Conservation (phyloP, 2,797 vertebrate species). For the Microctenopoma lineatum region DNA sequence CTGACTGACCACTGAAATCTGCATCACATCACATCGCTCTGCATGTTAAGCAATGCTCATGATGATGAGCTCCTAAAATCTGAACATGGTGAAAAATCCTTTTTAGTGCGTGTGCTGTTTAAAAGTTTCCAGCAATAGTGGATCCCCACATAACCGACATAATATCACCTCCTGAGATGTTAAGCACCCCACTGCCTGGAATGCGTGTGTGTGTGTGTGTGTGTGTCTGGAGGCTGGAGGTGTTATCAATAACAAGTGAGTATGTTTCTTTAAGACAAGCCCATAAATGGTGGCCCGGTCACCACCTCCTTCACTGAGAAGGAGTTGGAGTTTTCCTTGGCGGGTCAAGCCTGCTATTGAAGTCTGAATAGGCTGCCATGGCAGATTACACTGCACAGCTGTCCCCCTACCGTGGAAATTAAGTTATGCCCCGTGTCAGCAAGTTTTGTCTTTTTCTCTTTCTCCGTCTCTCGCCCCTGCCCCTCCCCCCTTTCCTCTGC, state of each 20-base stretch:
- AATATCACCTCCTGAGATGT: background rate
- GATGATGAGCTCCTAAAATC: background rate
- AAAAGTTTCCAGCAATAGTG: too few species aligned
- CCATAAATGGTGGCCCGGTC: conserved; percentile 95
- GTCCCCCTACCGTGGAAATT: conserved; percentile 99
- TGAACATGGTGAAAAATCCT: background rate
- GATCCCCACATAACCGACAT: too few species aligned
- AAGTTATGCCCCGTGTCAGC: conserved; percentile 99
- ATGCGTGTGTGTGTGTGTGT: conserved; percentile 21
- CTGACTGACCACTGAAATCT: background rate
- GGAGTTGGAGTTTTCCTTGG: conserved; percentile 94
- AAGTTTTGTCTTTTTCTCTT: conserved; percentile 83
- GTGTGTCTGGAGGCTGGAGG: conserved; percentile 60
- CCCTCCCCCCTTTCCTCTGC: conserved; percentile 64
- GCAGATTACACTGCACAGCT: conserved; percentile 99
- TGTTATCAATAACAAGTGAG: conserved; percentile 92
- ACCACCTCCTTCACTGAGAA: conserved; percentile 92
- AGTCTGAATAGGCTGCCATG: conserved; percentile 98
- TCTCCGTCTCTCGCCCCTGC: conserved; percentile 72
- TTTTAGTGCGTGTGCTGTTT: too few species aligned
- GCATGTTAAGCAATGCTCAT: background rate
- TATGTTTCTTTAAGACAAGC: conserved; percentile 97
- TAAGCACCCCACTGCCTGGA: conserved; percentile 20
- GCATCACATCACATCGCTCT: background rate
- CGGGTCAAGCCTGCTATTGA: conserved; percentile 99